Evolutionary conservation across 2,113 vertebrate species (phyloP), one percentile per base, ranked within the genome.

Genomic region (Sardina pilchardus): DNA sequence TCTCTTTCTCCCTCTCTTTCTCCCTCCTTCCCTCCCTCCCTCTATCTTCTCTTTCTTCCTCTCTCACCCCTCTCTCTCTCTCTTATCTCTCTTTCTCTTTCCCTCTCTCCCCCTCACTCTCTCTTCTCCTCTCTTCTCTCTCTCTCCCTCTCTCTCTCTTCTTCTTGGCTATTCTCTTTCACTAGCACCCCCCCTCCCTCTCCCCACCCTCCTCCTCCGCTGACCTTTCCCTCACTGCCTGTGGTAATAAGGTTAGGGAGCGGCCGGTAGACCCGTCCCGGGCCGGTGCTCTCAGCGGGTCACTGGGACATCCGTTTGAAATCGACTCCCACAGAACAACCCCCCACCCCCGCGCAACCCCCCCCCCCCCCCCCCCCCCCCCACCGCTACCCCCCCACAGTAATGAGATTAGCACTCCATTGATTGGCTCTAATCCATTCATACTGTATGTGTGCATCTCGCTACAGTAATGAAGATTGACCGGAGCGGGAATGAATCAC

Each of bases 21-120:
- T 50, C 81, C 39, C 30, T 81, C 24, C 14, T 39, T 75, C 80
- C 26, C 16, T 8, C 47, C 26, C 19, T 48, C 75, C 16, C 8
- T 75, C 80, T 48, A 6, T 47, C 42, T 56, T 17, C 24, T 48
- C 78, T 36, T 1, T 34, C 78, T 16, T 50, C 12, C n/a, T 44
- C 30, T 59, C 47, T 17, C n/a, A 16, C 42, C 88, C 34, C 44
- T 30, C 48, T 81, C 84, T 14, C 39, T 84, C 50, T 45, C 81
- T 43, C 24, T 81, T 17, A 14, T 44, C 0, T 71, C 78, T 34
- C 21, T 12, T 42, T 36, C 14, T 48, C 71, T 21, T 85, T 44
- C 43, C 7, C 8, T 81, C 78, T 48, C 43, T 44, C 42, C 45
- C 17, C 19, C 21, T 82, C 78, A 5, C 4, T 26, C 78, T 8